Evolutionary conservation across 2,888 invertebrate genomes (phyloP).

Genomic region (Apamea monoglypha): DNA sequence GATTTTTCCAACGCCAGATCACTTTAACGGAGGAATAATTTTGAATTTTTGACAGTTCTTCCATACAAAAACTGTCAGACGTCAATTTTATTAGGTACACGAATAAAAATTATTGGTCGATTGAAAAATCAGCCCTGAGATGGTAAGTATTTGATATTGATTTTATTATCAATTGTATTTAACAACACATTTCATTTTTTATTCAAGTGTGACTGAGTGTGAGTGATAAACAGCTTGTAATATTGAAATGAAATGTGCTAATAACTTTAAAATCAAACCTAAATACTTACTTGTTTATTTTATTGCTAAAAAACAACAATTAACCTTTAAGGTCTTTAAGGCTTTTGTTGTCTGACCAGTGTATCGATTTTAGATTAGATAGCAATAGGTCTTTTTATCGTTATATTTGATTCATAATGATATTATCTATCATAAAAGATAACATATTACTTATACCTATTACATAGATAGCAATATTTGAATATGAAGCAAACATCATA

Average conservation of each 20-base stretch:
- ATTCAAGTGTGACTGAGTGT: background rate
- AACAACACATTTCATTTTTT: background rate
- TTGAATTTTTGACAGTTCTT: too few relatives aligned
- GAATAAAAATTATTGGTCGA: too few relatives aligned
- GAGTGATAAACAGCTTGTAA: background rate
- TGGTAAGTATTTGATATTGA: background rate
- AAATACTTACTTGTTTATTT: conserved; percentile 34
- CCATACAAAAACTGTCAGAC: too few relatives aligned
- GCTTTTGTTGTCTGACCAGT: background rate
- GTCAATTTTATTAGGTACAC: too few relatives aligned
- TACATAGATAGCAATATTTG: conserved; percentile 9
- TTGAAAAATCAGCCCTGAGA: too few relatives aligned
- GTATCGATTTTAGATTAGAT: background rate
- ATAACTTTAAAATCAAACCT: background rate
- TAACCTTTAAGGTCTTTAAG: background rate
- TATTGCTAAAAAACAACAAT: conserved; percentile 3
- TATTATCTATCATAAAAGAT: conserved; percentile 29
- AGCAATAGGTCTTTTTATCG: conserved; percentile 2
- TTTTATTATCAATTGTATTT: background rate
- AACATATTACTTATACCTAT: conserved; percentile 16
- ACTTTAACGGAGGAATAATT: too few relatives aligned
- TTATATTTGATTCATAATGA: conserved; percentile 3
- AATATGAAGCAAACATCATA: conserved; percentile 5
- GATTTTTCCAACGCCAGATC: too few relatives aligned
- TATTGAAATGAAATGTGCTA: conserved; percentile 1